Conservation (phyloP, 1,140 invertebrate species). For the Scaptodrosophila lebanonensis region DNA sequence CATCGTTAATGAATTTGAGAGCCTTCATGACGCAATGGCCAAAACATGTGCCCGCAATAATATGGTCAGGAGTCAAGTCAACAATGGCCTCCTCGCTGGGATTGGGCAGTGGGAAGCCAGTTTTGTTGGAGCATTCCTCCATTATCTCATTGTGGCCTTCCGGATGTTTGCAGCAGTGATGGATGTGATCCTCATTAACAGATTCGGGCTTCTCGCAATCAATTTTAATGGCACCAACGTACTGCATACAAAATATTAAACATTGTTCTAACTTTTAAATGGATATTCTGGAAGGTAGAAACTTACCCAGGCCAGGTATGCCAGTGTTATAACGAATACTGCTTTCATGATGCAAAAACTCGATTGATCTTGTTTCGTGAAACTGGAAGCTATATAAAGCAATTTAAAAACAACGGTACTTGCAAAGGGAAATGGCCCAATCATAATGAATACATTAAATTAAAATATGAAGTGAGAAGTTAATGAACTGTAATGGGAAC, state of each 20-base stretch:
- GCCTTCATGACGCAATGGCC: constrained; percentile 49
- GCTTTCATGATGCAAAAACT: constrained; percentile 17
- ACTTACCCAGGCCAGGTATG: constrained; percentile 39
- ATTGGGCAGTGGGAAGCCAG: constrained; percentile 32
- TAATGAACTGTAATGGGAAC: constrained; percentile 5
- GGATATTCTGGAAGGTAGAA: background rate
- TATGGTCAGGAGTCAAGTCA: constrained; percentile 48
- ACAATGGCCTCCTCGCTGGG: constrained; percentile 47
- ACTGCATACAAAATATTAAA: background rate
- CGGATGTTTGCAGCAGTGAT: constrained; percentile 61
- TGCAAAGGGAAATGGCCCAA: too few relatives aligned
- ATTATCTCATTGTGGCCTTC: constrained; percentile 57
- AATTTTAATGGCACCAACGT: constrained; percentile 22
- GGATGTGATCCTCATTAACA: constrained; percentile 57
- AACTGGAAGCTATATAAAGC: constrained; percentile 20
- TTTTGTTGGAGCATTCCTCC: constrained; percentile 49
- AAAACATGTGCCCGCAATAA: constrained; percentile 52
- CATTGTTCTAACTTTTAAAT: background rate
- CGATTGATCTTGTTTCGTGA: background rate
- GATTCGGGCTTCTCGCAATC: constrained; percentile 47
- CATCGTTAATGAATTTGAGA: constrained; percentile 40
- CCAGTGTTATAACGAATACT: constrained; percentile 3
- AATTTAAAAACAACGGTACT: too few relatives aligned
- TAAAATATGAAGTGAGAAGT: constrained; percentile 14
- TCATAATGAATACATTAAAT: background rate